Conservation (phyloP, 2,113 vertebrate genomes). For the Sorex fumeus region DNA sequence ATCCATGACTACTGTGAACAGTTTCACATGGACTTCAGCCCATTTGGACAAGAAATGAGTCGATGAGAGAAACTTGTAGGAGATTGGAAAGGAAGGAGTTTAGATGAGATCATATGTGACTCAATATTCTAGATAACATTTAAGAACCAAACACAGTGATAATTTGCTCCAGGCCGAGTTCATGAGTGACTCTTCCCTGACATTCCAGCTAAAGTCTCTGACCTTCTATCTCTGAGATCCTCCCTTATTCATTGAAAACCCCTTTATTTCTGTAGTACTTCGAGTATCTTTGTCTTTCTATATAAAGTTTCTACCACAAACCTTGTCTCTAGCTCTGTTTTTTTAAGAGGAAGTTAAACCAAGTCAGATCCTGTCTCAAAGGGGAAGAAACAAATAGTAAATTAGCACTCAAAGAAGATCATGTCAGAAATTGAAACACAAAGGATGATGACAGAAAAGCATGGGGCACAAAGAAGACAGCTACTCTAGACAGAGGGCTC, state of each 20-base stretch:
- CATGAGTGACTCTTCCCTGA: background rate
- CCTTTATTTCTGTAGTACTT: constrained; percentile 42
- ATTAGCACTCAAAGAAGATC: background rate
- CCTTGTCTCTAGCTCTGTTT: constrained; percentile 41
- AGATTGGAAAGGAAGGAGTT: constrained; percentile 29
- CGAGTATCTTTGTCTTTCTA: background rate
- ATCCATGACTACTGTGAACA: background rate
- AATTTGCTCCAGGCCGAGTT: constrained; percentile 51
- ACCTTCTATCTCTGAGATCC: background rate
- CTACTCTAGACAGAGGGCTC: background rate
- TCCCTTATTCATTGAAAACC: background rate
- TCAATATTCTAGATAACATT: constrained; percentile 4
- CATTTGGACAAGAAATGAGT: constrained; percentile 50
- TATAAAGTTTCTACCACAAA: constrained; percentile 20
- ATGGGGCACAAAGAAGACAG: background rate
- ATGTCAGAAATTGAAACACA: background rate
- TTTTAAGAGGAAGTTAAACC: constrained; percentile 19
- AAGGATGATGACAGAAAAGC: background rate
- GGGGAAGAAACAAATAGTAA: constrained; percentile 46
- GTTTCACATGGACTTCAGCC: background rate
- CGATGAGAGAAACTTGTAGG: background rate
- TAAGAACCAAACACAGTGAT: background rate
- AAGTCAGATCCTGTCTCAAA: background rate
- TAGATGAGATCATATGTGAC: constrained; percentile 10
- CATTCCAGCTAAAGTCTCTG: background rate